These are phyloP conservation scores for Cynaeus angustus DNA, from an alignment of 2,888 invertebrate species.

Conservation along the genomic window DNA sequence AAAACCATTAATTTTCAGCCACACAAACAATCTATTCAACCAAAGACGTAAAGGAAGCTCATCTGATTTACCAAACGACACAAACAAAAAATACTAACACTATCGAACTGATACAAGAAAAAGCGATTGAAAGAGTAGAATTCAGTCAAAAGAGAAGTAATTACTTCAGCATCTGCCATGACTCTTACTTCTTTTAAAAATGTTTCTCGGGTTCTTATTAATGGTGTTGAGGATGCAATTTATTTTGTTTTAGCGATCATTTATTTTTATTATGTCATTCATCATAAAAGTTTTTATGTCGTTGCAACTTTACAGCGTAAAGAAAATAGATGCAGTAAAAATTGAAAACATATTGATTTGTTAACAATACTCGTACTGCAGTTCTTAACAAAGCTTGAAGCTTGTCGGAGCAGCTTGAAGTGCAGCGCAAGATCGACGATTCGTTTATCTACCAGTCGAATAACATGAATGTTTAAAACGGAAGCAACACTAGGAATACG, in stretches of 20 bases:
- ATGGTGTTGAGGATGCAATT: constrained; percentile 29
- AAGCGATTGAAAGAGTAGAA: background rate
- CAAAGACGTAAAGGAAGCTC: constrained; percentile 24
- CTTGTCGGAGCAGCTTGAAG: background rate
- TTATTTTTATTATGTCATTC: constrained; percentile 13
- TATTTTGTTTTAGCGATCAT: constrained; percentile 22
- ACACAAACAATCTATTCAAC: constrained; percentile 38
- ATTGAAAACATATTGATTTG: no score
- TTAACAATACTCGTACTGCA: no score
- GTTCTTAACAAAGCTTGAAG: background rate
- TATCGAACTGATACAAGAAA: constrained; percentile 56
- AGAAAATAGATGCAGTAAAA: no score
- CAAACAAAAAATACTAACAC: constrained; percentile 52
- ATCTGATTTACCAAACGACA: constrained; percentile 22
- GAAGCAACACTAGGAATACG: constrained; percentile 41
- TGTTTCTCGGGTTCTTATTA: constrained; percentile 37
- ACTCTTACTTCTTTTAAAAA: constrained; percentile 45
- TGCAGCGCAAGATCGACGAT: constrained; percentile 14
- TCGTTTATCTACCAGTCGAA: constrained; percentile 23
- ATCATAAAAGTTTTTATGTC: no score
- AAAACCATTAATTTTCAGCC: background rate
- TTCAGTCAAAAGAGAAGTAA: constrained; percentile 50
- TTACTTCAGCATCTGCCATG: constrained; percentile 54
- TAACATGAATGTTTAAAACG: constrained; percentile 41
- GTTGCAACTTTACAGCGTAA: no score